Base-by-base conservation (phyloP, 2,888 invertebrate genomes). In the Belgica antarctica region DNA sequence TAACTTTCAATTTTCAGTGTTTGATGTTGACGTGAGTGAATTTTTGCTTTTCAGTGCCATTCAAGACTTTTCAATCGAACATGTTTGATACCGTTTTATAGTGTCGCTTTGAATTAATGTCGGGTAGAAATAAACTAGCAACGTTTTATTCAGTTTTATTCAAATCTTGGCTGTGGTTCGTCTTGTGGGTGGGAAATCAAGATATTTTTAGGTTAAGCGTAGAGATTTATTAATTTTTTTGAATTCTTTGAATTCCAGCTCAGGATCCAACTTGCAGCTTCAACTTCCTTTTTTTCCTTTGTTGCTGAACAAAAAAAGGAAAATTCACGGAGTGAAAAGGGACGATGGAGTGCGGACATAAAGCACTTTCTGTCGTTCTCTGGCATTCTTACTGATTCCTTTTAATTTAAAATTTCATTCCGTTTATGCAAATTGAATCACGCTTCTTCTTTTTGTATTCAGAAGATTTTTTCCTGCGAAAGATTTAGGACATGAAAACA, bases 371-470 rank as follows among this genome's bases (percentile, higher is more conserved):
- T n/a, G n/a, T n/a, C n/a, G n/a, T 62, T n/a, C 27, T 62, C 62
- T 27, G 31, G 27, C 22, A 57, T 36, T 63, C n/a, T n/a, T n/a
- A n/a, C n/a, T n/a, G n/a, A n/a, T n/a, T n/a, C n/a, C n/a, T 63
- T 46, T 31, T 63, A 41, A 36, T 63, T 63, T 25, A 25, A 5
- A 34, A 17, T 46, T 41, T 10, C 19, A 15, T n/a, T 31, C 12
- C 15, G 1, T 8, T 52, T 66, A 52, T 66, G 66, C 15, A 66
- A 66, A 66, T 66, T 52, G 46, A 66, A 66, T 66, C 66, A 66
- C 66, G 66, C 22, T 57, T 57, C 57, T 34, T 12, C 34, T 31
- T 5, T 62, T 31, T 62, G 19, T 5, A 34, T 62, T 62, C 24
- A 34, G 25, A 10, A 10, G 10, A 19, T 19, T n/a, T 22, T 12